Base-by-base conservation (phyloP, 2,888 invertebrate genomes). In the Xanthorhoe designata region DNA sequence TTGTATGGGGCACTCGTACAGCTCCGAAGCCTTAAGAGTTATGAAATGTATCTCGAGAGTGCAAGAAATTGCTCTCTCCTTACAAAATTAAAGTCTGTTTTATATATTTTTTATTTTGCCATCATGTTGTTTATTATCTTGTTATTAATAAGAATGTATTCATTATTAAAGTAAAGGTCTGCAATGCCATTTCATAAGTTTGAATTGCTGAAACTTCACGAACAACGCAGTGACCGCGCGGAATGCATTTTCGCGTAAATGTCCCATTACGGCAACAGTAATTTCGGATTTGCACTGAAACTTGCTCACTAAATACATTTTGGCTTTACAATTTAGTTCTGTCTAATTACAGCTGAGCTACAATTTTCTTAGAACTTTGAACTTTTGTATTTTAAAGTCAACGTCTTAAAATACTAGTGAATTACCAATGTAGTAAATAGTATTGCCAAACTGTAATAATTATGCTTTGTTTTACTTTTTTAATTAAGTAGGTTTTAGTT, bases 251-350 rank as follows among this genome's bases (percentile, higher is more conserved):
- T 82, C 68, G 77, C 82, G 80, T 74, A 78, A 82, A 82, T 83
- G 79, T 75, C 73, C 81, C 79, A 81, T 83, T 84, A 85, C 80
- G 79, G 74, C 78, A 76, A 76, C 79, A 78, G 81, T 86, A 84
- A 87, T 86, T 86, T 86, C 81, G 82, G 82, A 79, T 80, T 81
- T 76, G 75, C 77, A 80, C 81, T 79, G 74, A 75, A 75, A 77
- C 70, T 74, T 73, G 72, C 68, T 70, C 72, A 73, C 67, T 65
- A 70, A 70, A 70, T 67, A 71, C 71, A 70, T 71, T 67, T 61
- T 56, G 56, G 56, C 69, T 69, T 65, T 64, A 65, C 67, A 73
- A 51, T 65, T 50, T 42, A 38, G 55, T 55, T 60, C 42, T 55
- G 54, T 38, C 18, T 54, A 47, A 61, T 54, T 61, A 32, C 53